These are phyloP conservation scores for Muscicapa adusta DNA, from an alignment of 2,113 vertebrate species.

Conservation along the genomic window DNA sequence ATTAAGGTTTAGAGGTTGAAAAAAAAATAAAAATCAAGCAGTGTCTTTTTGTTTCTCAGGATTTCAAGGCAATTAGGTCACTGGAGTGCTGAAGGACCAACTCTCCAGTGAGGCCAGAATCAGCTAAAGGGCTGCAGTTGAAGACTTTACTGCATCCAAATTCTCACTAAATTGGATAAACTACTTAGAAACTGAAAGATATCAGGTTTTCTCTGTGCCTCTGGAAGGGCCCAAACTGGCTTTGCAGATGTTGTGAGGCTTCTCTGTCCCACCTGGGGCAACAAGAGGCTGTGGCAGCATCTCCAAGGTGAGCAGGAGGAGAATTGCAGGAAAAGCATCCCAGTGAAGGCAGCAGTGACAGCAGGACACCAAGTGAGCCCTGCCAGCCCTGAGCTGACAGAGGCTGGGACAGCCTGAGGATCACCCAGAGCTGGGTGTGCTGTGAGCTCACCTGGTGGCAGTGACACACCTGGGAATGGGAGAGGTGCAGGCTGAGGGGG, in stretches of 20 bases:
- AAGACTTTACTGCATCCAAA: neutral
- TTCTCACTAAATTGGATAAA: neutral
- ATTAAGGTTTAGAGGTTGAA: neutral
- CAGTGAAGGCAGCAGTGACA: neutral
- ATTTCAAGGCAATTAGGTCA: neutral
- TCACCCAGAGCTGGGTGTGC: neutral
- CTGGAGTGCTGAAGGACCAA: neutral
- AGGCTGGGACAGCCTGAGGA: neutral
- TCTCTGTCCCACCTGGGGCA: neutral
- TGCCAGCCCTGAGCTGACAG: neutral
- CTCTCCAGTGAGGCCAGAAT: neutral
- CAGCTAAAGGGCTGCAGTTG: neutral
- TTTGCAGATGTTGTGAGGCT: neutral
- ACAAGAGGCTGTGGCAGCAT: neutral
- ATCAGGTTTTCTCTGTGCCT: neutral
- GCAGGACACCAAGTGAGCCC: neutral
- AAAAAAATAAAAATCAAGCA: neutral
- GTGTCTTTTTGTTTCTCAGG: neutral
- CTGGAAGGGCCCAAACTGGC: neutral
- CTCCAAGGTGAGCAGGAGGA: neutral
- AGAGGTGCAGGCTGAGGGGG: neutral
- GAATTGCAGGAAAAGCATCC: neutral
- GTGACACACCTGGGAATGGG: too few species aligned
- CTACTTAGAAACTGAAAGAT: neutral
- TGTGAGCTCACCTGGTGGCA: rapidly evolving